phyloP scores from a whole-genome alignment of 2,888 invertebrate genomes.

The Dinocampus coccinellae region DNA sequence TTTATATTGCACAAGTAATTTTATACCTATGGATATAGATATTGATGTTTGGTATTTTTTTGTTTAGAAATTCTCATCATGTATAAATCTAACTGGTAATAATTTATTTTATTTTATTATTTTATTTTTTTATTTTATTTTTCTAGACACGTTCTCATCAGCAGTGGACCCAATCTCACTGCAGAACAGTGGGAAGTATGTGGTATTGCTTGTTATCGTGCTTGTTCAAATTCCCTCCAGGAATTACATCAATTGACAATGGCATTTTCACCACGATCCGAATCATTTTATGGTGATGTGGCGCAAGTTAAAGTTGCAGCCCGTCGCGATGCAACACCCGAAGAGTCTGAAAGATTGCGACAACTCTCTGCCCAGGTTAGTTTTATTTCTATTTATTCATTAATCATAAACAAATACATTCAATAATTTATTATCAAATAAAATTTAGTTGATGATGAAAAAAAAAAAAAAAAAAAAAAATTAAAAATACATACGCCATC shows the following conservation, averaged over 20 bases:
- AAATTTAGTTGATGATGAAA: too few species aligned
- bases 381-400: slow-evolving; percentile 17
- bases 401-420: background rate
- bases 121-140: too few species aligned
- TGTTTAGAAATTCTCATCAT: background rate
- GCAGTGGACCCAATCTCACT: slow-evolving; percentile 85
- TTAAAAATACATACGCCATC: too few species aligned
- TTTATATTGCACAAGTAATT: background rate
- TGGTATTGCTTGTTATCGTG: slow-evolving; percentile 84
- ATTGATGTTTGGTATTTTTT: background rate
- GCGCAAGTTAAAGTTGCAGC: slow-evolving; percentile 95
- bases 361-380: slow-evolving; percentile 87
- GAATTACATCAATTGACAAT: slow-evolving; percentile 89
- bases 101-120: too few species aligned
- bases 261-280: slow-evolving; percentile 91
- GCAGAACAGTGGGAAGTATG: slow-evolving; percentile 90
- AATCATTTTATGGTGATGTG: slow-evolving; percentile 93
- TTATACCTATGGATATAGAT: background rate
- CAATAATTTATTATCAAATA: background rate
- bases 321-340: slow-evolving; percentile 85
- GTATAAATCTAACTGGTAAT: background rate
- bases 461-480: too few species aligned
- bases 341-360: slow-evolving; percentile 86
- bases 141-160: slow-evolving; percentile 86
- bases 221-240: slow-evolving; percentile 88